Base-by-base conservation (phyloP, 1,140 invertebrate genomes). In the Thrips palmi region DNA sequence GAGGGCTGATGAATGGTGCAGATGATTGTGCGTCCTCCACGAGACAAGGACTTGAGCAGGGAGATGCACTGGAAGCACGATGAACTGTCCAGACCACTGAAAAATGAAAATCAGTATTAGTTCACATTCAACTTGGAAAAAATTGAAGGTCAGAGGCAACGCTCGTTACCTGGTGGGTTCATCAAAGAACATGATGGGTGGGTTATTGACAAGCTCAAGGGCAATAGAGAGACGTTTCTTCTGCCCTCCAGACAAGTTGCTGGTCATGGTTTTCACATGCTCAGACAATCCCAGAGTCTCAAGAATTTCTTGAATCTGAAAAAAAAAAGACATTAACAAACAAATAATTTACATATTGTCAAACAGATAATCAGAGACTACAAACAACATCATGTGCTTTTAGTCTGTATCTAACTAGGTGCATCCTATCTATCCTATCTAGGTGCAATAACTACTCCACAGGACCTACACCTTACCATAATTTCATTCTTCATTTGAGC, bases 1-100 rank as follows among this genome's bases (percentile, higher is more conserved):
- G 82, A 89, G 0, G 92, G 92, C 53, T 97, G 92, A 59, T 97
- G 92, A 47, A 97, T 94, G 2, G 89, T 96, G 49, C 87, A 89
- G 32, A 97, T 75, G 21, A 97, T 77, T 0, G 87, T 93, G 24
- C 88, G 65, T 2, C 85, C 87, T 50, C 88, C 85, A 18, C 71
- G 57, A 0, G 89, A 86, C 31, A 97, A 55, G 39, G 74, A 69
- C 57, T 87, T 76, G 15, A 88, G 58, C 18, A 88, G 54, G 27
- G 71, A 70, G 39, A 94, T 72, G 51, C 86, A 80, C 51, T 92
- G 85, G 49, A 78, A 86, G 49, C 84, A 85, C 11, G 83, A 86
- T 7, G 81, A 78, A 50, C 83, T 88, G 57, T 96, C 89, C 42
- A 96, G 60, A 29, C 89, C 91, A 48, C 87, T 93, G 56, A 5